A percentile compares a stretch with the other conserved stretches of the same genome.
These are phyloP conservation scores for Drosophila tropicalis DNA, from an alignment of 1,140 invertebrate genomes.

Conservation along the genomic window DNA sequence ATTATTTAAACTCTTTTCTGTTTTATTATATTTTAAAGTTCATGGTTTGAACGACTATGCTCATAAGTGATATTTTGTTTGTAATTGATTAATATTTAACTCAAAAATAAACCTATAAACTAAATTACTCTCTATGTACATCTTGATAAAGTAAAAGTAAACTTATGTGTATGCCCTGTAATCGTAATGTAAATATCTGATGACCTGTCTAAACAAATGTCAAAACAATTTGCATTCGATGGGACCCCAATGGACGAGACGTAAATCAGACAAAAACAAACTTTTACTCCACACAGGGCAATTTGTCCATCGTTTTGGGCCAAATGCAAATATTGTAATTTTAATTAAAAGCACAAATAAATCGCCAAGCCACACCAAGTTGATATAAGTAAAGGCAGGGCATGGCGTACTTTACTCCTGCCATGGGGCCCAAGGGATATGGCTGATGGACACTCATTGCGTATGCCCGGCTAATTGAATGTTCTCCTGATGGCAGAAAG, in stretches of 20 bases:
- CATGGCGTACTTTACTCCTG: not conserved
- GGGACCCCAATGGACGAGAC: constrained; percentile 16
- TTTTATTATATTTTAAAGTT: no score
- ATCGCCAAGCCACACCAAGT: constrained; percentile 28
- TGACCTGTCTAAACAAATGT: constrained; percentile 18
- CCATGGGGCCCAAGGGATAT: constrained; percentile 29
- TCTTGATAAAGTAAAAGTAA: constrained; percentile 1
- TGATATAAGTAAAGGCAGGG: not conserved
- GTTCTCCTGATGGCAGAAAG: constrained; percentile 20
- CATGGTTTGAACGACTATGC: no score
- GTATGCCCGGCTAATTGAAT: constrained; percentile 68
- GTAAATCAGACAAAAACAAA: constrained; percentile 22
- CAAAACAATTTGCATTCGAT: constrained; percentile 31
- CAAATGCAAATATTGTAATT: constrained; percentile 60
- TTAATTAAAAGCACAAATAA: constrained; percentile 73
- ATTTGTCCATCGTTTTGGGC: constrained; percentile 22
- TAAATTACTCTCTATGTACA: not conserved
- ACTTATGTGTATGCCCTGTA: constrained; percentile 11
- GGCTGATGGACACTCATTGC: constrained; percentile 26
- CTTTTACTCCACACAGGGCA: constrained; percentile 2
- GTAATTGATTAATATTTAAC: no score
- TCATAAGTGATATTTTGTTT: no score
- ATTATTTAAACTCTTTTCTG: no score
- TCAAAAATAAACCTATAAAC: not conserved
- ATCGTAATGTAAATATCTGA: constrained; percentile 15